Conservation (phyloP, 37 sponge, comb jelly and placozoan genomes). For the Amphimedon queenslandica region DNA sequence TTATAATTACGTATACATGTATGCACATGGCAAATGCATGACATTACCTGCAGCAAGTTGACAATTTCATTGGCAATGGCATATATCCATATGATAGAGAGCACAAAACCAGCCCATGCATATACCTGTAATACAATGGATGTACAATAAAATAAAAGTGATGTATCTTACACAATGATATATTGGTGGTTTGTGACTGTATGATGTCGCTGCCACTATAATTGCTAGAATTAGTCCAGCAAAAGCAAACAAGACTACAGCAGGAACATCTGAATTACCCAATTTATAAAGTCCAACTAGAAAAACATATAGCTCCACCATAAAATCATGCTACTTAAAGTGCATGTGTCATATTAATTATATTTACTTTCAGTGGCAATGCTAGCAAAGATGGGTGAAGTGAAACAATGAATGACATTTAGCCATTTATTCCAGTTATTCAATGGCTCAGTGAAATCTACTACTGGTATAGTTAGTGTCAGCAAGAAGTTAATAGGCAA, state of each 20-base stretch:
- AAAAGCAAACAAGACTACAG: slow-evolving; percentile 48
- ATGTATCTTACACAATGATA: slow-evolving; percentile 76
- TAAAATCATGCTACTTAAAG: neutral
- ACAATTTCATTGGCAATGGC: slow-evolving; percentile 94
- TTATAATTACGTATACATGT: no score
- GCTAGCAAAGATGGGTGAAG: slow-evolving; percentile 53
- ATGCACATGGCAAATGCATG: no score
- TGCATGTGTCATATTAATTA: neutral
- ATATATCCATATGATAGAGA: slow-evolving; percentile 94
- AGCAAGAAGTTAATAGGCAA: slow-evolving; percentile 65
- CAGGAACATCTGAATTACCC: slow-evolving; percentile 53
- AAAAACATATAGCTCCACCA: neutral
- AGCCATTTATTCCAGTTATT: slow-evolving; percentile 95
- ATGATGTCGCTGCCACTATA: slow-evolving; percentile 72
- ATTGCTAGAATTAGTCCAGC: slow-evolving; percentile 46
- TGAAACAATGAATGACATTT: slow-evolving; percentile 77
- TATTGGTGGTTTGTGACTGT: slow-evolving; percentile 49
- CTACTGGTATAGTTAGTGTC: slow-evolving; percentile 82
- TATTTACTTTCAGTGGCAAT: slow-evolving; percentile 35
- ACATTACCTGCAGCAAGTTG: slow-evolving; percentile 75
- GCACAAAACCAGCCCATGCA: slow-evolving; percentile 85
- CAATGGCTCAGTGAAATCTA: slow-evolving; percentile 67
- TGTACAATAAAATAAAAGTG: neutral
- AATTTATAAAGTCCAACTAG: slow-evolving; percentile 45
- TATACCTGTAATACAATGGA: slow-evolving; percentile 46